Evolutionary conservation across 2,797 vertebrate genomes (phyloP), one percentile per base, ranked within the genome.

Genomic region (Rhinogobio ventralis): DNA sequence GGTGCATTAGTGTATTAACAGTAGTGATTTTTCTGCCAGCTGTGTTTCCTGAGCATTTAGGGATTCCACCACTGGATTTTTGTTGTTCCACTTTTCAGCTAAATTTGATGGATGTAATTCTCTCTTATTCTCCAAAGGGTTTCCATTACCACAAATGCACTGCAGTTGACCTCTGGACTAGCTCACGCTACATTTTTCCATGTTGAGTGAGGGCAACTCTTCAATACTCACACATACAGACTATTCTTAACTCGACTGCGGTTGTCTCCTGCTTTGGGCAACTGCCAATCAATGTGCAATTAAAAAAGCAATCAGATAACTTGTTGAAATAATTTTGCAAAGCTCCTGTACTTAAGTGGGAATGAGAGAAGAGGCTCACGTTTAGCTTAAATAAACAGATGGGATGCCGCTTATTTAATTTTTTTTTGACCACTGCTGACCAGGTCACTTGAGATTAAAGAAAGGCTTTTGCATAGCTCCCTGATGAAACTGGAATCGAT

Each of bases 241-340:
- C 67, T 74, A 45, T 46, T 42, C 68, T 67, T 30, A 73, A 25
- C 36, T 25, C 62, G 2, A 49, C 76, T 75, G 13, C 4, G 45
- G 49, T 69, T 72, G 57, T 64, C 45, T 81, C 39, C 13, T n/a
- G 69, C 42, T 86, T 68, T 66, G 81, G 51, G 72, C 53, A 30
- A 68, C 20, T 62, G 64, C 46, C 30, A 67, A 88, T 88, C 87
- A 74, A 83, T 87, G 83, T 69, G 67, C 72, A 83, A 84, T 87
- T 85, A 82, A 84, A 82, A 79, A 76, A 77, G 39, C 68, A 81
- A 72, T 62, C 60, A 2, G 39, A 67, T 78, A 60, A 67, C 45
- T 82, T 7, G 15, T 36, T 76, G 13, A 66, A 74, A 72, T 25
- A 60, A 57, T 55, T 42, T 33, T 9, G 9, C 23, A 30, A 57